These are phyloP conservation scores for Mormyrops attenuatus DNA, from an alignment of 2,797 vertebrate genomes.

Conservation along the genomic window DNA sequence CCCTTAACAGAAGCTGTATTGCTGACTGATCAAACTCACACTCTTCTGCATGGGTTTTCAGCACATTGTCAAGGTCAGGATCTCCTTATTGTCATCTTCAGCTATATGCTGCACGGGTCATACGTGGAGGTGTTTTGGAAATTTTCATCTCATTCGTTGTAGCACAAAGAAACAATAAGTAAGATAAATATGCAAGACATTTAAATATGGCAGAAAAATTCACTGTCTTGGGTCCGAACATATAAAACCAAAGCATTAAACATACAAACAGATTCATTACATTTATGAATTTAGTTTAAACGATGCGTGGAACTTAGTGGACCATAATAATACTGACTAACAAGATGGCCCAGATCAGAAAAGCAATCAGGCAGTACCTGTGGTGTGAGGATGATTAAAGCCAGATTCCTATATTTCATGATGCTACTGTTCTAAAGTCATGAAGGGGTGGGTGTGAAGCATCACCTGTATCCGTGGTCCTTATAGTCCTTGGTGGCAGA, in stretches of 20 bases:
- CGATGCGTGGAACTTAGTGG: neutral
- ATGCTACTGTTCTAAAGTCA: neutral
- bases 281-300: neutral
- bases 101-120: neutral
- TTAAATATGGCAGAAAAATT: neutral
- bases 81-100: neutral
- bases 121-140: neutral
- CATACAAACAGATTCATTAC: neutral
- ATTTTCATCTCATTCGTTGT: neutral
- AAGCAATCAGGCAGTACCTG: neutral
- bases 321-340: neutral
- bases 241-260: neutral
- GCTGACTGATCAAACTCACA: neutral
- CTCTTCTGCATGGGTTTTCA: neutral
- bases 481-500: slow-evolving; percentile 90
- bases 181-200: neutral
- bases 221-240: neutral
- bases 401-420: neutral
- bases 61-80: neutral
- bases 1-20: neutral
- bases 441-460: neutral
- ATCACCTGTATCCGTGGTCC: slow-evolving; percentile 94
- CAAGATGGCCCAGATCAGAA: neutral
- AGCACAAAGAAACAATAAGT: neutral
- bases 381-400: neutral